Evolutionary conservation across 35 echinoderm and acorn worm species (phyloP).

Genomic region (Apostichopus californicus): DNA sequence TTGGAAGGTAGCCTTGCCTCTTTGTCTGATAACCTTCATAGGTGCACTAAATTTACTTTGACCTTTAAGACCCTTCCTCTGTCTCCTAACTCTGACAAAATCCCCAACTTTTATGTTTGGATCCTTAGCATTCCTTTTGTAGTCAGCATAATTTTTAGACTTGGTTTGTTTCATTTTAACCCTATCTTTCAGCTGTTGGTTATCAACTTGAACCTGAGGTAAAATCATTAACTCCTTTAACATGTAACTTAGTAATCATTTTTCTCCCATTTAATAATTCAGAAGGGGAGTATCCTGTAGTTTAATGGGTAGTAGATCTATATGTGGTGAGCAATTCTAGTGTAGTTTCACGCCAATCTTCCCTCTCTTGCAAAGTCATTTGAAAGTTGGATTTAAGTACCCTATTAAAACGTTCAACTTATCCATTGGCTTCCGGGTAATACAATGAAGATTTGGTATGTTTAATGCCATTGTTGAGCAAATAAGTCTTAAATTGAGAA

Average conservation of each 20-base stretch:
- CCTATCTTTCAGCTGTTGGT: neutral
- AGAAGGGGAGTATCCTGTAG: constrained; percentile 64
- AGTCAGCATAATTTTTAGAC: constrained; percentile 30
- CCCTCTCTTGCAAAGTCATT: constrained; percentile 33
- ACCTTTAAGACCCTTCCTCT: constrained; percentile 18
- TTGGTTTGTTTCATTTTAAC: constrained; percentile 23
- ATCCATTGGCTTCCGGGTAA: constrained; percentile 65
- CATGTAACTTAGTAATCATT: constrained; percentile 51
- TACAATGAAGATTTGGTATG: constrained; percentile 60
- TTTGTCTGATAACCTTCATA: constrained; percentile 30
- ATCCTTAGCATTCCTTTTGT: constrained; percentile 22
- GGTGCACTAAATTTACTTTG: constrained; percentile 43
- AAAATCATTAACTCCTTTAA: neutral
- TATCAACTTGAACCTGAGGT: neutral
- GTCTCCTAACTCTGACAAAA: constrained; percentile 25
- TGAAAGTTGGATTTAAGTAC: constrained; percentile 47
- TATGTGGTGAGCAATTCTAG: constrained; percentile 61
- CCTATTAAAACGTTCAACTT: constrained; percentile 70
- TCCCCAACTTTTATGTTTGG: constrained; percentile 38
- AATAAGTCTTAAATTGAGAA: constrained; percentile 55
- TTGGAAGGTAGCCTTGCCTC: constrained; percentile 39
- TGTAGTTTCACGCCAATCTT: constrained; percentile 54
- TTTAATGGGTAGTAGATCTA: constrained; percentile 66
- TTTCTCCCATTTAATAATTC: constrained; percentile 59
- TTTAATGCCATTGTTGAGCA: constrained; percentile 52